These are phyloP conservation scores for Trichonephila inaurata DNA, from an alignment of 1,140 invertebrate species.

Conservation along the genomic window DNA sequence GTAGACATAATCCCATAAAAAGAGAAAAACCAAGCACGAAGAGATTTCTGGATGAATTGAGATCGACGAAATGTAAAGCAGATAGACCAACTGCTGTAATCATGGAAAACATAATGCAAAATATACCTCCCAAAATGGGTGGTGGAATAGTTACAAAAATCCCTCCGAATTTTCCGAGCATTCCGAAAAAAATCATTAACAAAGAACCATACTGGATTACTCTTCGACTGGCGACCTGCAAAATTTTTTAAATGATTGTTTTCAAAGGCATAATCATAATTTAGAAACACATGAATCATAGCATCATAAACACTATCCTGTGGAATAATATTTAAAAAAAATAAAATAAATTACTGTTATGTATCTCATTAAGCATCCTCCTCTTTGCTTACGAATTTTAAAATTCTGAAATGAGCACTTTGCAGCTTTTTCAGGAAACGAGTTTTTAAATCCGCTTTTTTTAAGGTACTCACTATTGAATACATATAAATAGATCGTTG, in stretches of 20 bases:
- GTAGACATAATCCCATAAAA: constrained; percentile 90
- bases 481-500: too few species aligned
- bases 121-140: constrained; percentile 92
- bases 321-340: too few species aligned
- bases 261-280: too few species aligned
- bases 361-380: too few species aligned
- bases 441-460: too few species aligned
- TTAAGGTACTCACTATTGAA: too few species aligned
- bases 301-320: too few species aligned
- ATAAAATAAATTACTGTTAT: too few species aligned
- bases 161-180: constrained; percentile 91
- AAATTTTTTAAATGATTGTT: neutral
- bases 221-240: constrained; percentile 89
- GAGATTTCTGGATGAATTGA: constrained; percentile 90
- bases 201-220: constrained; percentile 91
- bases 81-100: constrained; percentile 91
- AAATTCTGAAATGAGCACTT: too few species aligned
- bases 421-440: too few species aligned
- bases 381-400: too few species aligned
- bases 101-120: constrained; percentile 94
- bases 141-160: constrained; percentile 93
- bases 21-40: constrained; percentile 94
- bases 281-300: too few species aligned
- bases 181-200: constrained; percentile 89
- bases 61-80: constrained; percentile 89